Base-by-base conservation (phyloP, 37 sponge, comb jelly and placozoan species). In the Ephydatia muelleri region DNA sequence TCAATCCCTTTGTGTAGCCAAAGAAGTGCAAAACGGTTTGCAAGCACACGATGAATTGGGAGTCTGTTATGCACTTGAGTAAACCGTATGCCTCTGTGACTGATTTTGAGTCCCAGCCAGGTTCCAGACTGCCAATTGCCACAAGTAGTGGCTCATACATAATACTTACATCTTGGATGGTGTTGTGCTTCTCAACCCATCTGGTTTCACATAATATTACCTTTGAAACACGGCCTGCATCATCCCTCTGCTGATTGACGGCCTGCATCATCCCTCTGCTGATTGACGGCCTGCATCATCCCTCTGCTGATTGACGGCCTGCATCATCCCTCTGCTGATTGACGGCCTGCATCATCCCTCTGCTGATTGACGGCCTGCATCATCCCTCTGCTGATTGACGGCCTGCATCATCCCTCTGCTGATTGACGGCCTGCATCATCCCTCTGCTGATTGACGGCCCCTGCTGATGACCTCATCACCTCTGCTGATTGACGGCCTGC, bases 71-170 rank as follows among this genome's bases (percentile, higher is more conserved):
- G 13, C 65, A 5, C 14, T 30, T 22, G 5, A 64, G 49, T 16
- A 87, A 64, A 30, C 77, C 75, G 21, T 81, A 26, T 25, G 88
- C 88, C 74, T 87, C 88, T 28, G 75, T 35, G 23, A 76, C 16
- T 75, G 82, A 33, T 30, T 87, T 77, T 28, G 76, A 57, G 34
- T 81, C 82, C 73, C 75, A 87, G 25, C 82, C 28, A 29, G 25
- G 29, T 31, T 19, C 22, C 32, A 21, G 21, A 3, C 26, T 67
- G 14, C 47, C 83, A 72, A 87, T 87, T 19, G 68, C 37, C 31
- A 68, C 30, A 34, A 35, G n/a, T 70, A 32, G 22, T 57, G 40
- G 34, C 16, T 29, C 70, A 34, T 73, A 47, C 75, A 38, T 26
- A 74, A 84, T 38, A 38, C 21, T 22, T 29, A 86, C 11, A 38